Evolutionary conservation across 2,797 vertebrate genomes (phyloP).

Genomic region (Sebastes taczanowskii): DNA sequence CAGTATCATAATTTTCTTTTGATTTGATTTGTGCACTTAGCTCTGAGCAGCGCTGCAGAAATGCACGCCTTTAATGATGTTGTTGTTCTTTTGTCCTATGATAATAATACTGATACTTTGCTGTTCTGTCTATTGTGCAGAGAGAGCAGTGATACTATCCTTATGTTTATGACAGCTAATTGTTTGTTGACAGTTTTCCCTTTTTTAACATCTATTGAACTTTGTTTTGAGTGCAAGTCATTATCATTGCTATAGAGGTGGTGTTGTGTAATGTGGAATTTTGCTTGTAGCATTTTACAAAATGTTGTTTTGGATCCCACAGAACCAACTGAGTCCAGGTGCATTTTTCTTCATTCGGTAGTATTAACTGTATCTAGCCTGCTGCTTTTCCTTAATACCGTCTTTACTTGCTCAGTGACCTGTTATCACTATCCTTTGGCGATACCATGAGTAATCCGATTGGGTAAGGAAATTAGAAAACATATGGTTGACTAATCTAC

Average conservation of each 20-base stretch:
- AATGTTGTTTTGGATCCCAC: slow-evolving; percentile 46
- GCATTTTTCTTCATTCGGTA: not conserved
- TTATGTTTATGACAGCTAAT: slow-evolving; percentile 1
- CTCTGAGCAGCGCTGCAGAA: not conserved
- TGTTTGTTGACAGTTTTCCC: not conserved
- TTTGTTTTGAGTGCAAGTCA: not conserved
- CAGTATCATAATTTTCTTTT: not conserved
- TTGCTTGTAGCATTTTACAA: slow-evolving; percentile 53
- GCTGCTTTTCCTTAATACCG: slow-evolving; percentile 5
- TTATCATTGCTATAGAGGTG: not conserved
- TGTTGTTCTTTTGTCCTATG: slow-evolving; percentile 12
- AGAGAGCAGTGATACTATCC: not conserved
- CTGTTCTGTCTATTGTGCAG: slow-evolving; percentile 11
- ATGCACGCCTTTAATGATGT: slow-evolving; percentile 4
- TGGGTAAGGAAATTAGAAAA: slow-evolving; percentile 49
- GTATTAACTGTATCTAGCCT: not conserved
- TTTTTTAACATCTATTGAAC: not conserved
- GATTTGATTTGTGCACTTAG: slow-evolving; percentile 14
- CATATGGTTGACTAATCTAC: not conserved
- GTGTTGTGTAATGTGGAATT: slow-evolving; percentile 24
- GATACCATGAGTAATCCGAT: slow-evolving; percentile 43
- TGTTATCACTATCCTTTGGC: not conserved
- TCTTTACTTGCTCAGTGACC: not conserved
- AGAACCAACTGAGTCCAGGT: slow-evolving; percentile 12
- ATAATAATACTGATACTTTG: not conserved